phyloP scores from a whole-genome alignment of 2,888 invertebrate genomes.

The Brenthis daphne region DNA sequence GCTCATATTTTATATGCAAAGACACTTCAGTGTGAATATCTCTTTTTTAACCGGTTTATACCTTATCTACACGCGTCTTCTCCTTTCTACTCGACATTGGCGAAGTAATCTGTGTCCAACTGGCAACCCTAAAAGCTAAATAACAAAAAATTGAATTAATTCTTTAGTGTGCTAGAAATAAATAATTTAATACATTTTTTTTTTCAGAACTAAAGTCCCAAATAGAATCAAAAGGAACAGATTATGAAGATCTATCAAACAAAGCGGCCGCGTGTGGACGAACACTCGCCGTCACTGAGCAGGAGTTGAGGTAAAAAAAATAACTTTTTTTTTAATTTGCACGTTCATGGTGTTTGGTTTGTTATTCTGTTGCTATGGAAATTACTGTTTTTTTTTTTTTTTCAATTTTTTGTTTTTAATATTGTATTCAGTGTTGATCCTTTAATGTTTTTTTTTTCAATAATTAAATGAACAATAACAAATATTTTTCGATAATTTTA shows the following conservation, averaged over 20 bases:
- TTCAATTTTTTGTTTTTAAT: no score
- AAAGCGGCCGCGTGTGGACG: slow-evolving; percentile 70
- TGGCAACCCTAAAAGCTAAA: no score
- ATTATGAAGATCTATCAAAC: slow-evolving; percentile 60
- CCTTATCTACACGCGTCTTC: no score
- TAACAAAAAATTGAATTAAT: no score
- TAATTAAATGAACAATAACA: no score
- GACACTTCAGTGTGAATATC: no score
- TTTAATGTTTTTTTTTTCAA: no score
- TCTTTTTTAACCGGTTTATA: no score
- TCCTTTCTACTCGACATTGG: no score
- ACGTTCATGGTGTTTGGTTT: not conserved
- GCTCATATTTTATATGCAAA: no score
- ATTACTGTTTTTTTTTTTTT: not conserved
- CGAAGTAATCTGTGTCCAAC: no score
- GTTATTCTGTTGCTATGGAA: not conserved
- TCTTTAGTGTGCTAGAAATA: not conserved
- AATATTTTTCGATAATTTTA: not conserved
- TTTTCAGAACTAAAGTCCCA: slow-evolving; percentile 66
- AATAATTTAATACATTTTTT: not conserved
- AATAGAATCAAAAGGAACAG: slow-evolving; percentile 60
- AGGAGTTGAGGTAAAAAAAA: slow-evolving; percentile 64
- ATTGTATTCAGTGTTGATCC: no score
- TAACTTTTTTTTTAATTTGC: slow-evolving; percentile 3
- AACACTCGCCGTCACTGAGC: slow-evolving; percentile 71